These are phyloP conservation scores for Notospermus geniculatus DNA, from an alignment of 1,140 invertebrate genomes.

Conservation along the genomic window DNA sequence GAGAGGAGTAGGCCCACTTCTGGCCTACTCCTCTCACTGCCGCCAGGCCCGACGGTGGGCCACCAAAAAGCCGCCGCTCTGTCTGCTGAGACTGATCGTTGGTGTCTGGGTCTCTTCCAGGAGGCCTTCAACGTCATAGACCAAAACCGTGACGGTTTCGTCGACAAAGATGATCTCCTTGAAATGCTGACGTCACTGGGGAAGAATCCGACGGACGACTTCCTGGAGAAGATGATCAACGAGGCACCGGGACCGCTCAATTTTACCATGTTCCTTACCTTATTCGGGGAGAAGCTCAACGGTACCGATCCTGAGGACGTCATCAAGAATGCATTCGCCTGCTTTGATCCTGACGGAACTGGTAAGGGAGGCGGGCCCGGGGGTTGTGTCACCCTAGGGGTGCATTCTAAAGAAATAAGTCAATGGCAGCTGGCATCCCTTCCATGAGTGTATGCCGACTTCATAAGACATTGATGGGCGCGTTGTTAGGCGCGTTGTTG, in stretches of 20 bases:
- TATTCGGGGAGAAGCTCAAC: conserved; percentile 64
- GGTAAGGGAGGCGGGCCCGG: too few relatives aligned
- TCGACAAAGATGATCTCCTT: conserved; percentile 97
- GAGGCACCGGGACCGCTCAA: conserved; percentile 67
- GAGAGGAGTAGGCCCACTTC: too few relatives aligned
- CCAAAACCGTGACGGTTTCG: conserved; percentile 87
- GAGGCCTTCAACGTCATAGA: conserved; percentile 99
- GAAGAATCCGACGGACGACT: conserved; percentile 60
- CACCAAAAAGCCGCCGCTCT: too few relatives aligned
- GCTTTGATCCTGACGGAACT: conserved; percentile 61
- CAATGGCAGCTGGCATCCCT: not conserved
- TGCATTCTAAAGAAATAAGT: too few relatives aligned
- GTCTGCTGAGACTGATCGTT: too few relatives aligned
- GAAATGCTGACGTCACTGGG: conserved; percentile 96
- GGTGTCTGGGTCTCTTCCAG: conserved; percentile 65
- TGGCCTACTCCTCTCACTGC: too few relatives aligned
- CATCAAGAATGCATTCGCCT: conserved; percentile 63
- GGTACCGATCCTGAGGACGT: conserved; percentile 66
- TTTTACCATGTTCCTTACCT: conserved; percentile 66
- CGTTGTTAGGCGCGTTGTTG: too few relatives aligned
- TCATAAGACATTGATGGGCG: conserved; percentile 14
- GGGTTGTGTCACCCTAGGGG: not conserved
- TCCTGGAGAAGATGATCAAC: conserved; percentile 62
- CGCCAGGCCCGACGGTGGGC: too few relatives aligned
- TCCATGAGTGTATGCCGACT: not conserved